Percentiles rank a stretch among this genome's conserved stretches.
Evolutionary conservation across 2,888 invertebrate species (phyloP).

Genomic region (Cheilosia vernalis): DNA sequence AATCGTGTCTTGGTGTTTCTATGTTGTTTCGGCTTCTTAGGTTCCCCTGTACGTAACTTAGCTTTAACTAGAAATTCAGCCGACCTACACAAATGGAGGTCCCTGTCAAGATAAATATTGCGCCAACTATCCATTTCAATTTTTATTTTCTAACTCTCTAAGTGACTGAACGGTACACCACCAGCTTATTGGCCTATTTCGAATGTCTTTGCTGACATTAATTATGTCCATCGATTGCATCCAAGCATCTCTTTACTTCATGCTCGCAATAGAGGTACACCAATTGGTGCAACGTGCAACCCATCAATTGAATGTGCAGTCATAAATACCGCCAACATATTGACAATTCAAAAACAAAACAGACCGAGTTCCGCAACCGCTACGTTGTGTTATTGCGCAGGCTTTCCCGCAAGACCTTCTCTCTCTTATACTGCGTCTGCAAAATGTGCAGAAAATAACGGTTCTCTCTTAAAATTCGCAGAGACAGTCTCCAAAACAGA

Average conservation of each 20-base stretch:
- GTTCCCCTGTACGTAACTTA: no score
- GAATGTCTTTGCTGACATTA: background rate
- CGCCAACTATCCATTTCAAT: no score
- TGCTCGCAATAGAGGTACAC: background rate
- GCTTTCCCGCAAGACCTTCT: constrained; percentile 1
- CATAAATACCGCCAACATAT: constrained; percentile 31
- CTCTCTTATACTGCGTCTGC: constrained; percentile 64
- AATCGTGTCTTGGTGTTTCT: no score
- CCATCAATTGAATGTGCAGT: constrained; percentile 44
- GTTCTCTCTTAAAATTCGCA: constrained; percentile 8
- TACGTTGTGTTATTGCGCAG: background rate
- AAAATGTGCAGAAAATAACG: constrained; percentile 1
- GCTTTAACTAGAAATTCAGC: no score
- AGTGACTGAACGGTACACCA: no score
- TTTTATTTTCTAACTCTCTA: no score
- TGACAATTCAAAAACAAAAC: constrained; percentile 46
- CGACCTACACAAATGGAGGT: no score
- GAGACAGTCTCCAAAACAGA: no score
- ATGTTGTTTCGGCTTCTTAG: no score
- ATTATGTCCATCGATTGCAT: background rate
- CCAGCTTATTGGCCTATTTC: no score
- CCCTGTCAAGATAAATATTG: no score
- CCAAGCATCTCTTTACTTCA: background rate
- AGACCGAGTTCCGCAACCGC: constrained; percentile 24
- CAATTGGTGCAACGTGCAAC: constrained; percentile 13